Evolutionary conservation across 1,140 invertebrate genomes (phyloP), one percentile per base, ranked within the genome.

Genomic region (Geopemphigus sp.): DNA sequence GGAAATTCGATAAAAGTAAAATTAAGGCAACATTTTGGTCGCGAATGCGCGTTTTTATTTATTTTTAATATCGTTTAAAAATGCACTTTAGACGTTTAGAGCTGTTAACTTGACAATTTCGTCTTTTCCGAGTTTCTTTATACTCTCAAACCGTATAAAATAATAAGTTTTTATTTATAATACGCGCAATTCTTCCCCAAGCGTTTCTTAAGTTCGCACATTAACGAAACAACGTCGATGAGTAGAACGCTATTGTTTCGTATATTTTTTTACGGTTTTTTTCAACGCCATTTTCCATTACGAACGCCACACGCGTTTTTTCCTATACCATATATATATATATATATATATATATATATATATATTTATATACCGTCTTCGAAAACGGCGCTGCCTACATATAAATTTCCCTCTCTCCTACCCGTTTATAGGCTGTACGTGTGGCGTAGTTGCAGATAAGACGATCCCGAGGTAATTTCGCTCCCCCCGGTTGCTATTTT

Each of bases 21-120:
- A 26, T 8, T 70, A 15, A 15, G 15, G 26, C 1, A 12, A 47
- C 45, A 70, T 29, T 70, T 10, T 70, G 17, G 19, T n/a, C n/a
- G 50, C 26, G 3, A 53, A 53, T 10, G n/a, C 11, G 19, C 6
- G 14, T 24, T 24, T 53, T 57, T 57, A 22, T 57, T 57, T 57
- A 57, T 57, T 66, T 22, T 66, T 24, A 68, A 50, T 68, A 68
- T 5, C 17, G 19, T 70, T 70, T 70, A 19, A 26, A 24, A 70
- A 45, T 8, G 10, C 8, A 26, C 66, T 53, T 70, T 26, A 29
- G 26, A 53, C 53, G 47, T 70, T 70, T 19, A 19, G 53, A 70
- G 6, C 45, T 68, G 14, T 68, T 68, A 68, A 45, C 39, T 70
- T 26, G 45, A 70, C 24, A 26, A 70, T n/a, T 70, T 26, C 11